Conservation (phyloP, 2,888 invertebrate species). For the Brenthis daphne region DNA sequence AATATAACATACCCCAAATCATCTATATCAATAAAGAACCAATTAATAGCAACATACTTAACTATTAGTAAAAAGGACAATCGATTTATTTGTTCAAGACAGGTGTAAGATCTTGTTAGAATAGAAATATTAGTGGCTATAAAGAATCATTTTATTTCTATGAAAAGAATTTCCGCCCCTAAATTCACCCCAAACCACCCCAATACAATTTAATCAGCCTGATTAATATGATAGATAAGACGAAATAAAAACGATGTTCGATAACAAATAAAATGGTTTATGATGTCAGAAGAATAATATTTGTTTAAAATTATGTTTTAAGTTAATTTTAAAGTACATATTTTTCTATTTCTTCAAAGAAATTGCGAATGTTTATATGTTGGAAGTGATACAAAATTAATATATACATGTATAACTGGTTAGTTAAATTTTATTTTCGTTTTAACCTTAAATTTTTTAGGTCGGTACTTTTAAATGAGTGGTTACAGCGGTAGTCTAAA, state of each 20-base stretch:
- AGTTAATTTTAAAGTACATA: too few species aligned
- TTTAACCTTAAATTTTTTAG: too few species aligned
- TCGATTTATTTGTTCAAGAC: slow-evolving; percentile 37
- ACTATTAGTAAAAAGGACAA: slow-evolving; percentile 34
- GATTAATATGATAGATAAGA: slow-evolving; percentile 57
- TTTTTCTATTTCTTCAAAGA: too few species aligned
- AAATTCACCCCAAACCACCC: slow-evolving; percentile 43
- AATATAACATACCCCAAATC: neutral
- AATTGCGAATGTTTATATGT: too few species aligned
- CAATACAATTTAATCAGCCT: slow-evolving; percentile 47
- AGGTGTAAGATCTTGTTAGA: slow-evolving; percentile 40
- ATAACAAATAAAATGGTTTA: slow-evolving; percentile 24
- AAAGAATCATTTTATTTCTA: slow-evolving; percentile 35
- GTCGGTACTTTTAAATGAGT: too few species aligned
- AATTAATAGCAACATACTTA: slow-evolving; percentile 34
- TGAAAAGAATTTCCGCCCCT: slow-evolving; percentile 35
- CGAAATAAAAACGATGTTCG: slow-evolving; percentile 24
- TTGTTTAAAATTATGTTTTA: too few species aligned
- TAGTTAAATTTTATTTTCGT: too few species aligned
- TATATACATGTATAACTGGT: too few species aligned
- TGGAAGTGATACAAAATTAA: too few species aligned
- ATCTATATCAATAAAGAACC: slow-evolving; percentile 23
- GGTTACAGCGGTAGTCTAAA: too few species aligned
- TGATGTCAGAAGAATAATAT: neutral
- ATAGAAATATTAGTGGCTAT: slow-evolving; percentile 43